These are phyloP conservation scores for Oryzias sinensis DNA, from an alignment of 2,797 vertebrate species.

Conservation along the genomic window DNA sequence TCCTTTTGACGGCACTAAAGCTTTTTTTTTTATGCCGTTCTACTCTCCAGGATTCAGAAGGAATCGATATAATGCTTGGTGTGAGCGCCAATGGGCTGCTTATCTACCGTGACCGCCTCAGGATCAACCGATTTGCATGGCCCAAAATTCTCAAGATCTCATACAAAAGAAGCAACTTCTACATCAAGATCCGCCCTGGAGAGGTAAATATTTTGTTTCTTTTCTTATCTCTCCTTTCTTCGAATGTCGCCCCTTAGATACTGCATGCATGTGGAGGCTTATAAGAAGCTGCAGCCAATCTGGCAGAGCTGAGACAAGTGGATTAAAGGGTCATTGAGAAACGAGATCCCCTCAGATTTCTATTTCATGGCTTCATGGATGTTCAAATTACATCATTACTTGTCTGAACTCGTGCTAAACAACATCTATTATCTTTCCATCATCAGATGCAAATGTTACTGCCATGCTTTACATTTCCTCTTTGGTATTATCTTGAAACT, in stretches of 20 bases:
- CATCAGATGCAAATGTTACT: slow-evolving; percentile 50
- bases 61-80: slow-evolving; percentile 97
- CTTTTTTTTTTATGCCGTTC: slow-evolving; percentile 8
- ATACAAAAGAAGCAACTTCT: slow-evolving; percentile 99
- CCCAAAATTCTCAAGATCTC: slow-evolving; percentile 99
- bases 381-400: slow-evolving; percentile 50
- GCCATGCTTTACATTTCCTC: too few species aligned
- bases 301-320: slow-evolving; percentile 11
- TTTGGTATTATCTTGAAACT: too few species aligned
- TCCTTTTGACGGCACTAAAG: neutral
- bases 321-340: slow-evolving; percentile 38
- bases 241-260: slow-evolving; percentile 15
- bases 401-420: slow-evolving; percentile 37
- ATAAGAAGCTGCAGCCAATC: slow-evolving; percentile 30
- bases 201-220: slow-evolving; percentile 79
- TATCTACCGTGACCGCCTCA: slow-evolving; percentile 94
- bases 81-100: slow-evolving; percentile 96
- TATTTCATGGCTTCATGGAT: slow-evolving; percentile 57
- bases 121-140: slow-evolving; percentile 98
- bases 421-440: slow-evolving; percentile 58
- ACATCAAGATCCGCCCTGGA: slow-evolving; percentile 98
- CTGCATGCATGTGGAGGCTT: slow-evolving; percentile 26
- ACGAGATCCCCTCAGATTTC: slow-evolving; percentile 36
- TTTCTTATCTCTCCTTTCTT: too few species aligned
- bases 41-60: slow-evolving; percentile 89